Evolutionary conservation across 2,888 invertebrate species (phyloP), one percentile per base, ranked within the genome.

Genomic region (Hypomecis punctinalis): DNA sequence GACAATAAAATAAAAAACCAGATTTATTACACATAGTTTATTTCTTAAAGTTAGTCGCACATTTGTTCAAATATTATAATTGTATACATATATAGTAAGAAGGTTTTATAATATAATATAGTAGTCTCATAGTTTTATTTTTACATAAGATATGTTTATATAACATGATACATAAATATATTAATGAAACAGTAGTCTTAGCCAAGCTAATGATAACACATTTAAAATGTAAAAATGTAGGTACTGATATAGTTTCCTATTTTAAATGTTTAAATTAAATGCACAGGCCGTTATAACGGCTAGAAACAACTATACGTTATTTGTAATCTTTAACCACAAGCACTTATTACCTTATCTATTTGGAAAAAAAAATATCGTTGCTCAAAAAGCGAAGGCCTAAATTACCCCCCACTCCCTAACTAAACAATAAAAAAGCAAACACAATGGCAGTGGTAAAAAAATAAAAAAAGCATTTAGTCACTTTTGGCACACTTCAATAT

Each of bases 401-500:
- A 53, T 8, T 4, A 5, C 49, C 46, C 36, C 23, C 49, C 35
- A 47, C 36, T 36, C 51, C n/a, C 1, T 39, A 55, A 49, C 35
- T 13, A 59, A 49, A 39, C 10, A 46, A 37, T 35, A 62, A 51
- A 13, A 39, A 65, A 65, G 52, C 56, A 57, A 65, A 61, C 48
- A 56, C 11, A 54, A 6, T 61, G 61, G 56, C 57, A 61, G 68
- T 68, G 62, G 54, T 47, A 61, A 59, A 66, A 23, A n/a, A 53
- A 58, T 11, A 63, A 43, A 23, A 66, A 72, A 73, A 60, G 66
- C 65, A 66, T 66, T 57, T 66, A 13, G 70, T 72, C 66, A 72
- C 66, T 63, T 80, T 82, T 82, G 80, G 80, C 81, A 82, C 79
- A 79, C 48, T 61, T 70, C 56, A 56, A 69, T 67, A 60, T 53